Evolutionary conservation across 2,888 invertebrate genomes (phyloP).

Genomic region (Prosopocoilus inquinatus): DNA sequence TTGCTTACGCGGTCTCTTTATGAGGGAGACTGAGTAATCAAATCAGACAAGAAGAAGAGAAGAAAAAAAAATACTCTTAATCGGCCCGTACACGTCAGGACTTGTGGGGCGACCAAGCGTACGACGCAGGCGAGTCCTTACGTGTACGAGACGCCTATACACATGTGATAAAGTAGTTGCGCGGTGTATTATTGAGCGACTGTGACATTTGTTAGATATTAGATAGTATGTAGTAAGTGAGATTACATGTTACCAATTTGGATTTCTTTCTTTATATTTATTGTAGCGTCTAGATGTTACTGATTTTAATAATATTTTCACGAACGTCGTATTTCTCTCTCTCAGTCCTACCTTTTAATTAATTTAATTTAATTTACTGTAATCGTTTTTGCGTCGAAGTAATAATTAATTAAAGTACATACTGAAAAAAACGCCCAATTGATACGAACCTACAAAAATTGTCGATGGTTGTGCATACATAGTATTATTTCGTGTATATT

Average conservation of each 20-base stretch:
- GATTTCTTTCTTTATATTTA: conserved; percentile 31
- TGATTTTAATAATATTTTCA: conserved; percentile 19
- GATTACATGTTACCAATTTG: conserved; percentile 48
- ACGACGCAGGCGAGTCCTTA: conserved; percentile 1
- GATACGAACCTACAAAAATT: conserved; percentile 11
- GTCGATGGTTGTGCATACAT: conserved; percentile 40
- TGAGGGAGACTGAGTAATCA: not conserved
- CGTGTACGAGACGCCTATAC: conserved; percentile 20
- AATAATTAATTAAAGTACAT: not conserved
- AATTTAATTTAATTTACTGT: conserved; percentile 3
- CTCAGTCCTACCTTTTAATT: not conserved
- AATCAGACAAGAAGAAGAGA: no score
- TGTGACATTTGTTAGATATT: conserved; percentile 35
- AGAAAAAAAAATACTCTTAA: conserved; percentile 9
- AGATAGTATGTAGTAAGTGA: conserved; percentile 42
- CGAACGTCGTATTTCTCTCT: conserved; percentile 14
- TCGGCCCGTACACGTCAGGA: conserved; percentile 9
- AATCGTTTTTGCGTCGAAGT: conserved; percentile 1
- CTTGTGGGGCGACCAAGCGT: conserved; percentile 2
- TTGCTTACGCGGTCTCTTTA: not conserved
- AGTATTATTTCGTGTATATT: conserved; percentile 33
- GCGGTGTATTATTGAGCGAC: conserved; percentile 35
- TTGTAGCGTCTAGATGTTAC: conserved; percentile 26
- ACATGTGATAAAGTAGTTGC: conserved; percentile 34
- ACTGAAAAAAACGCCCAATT: conserved; percentile 13